phyloP scores from a whole-genome alignment of 2,888 invertebrate genomes.

The Monochamus alternatus region DNA sequence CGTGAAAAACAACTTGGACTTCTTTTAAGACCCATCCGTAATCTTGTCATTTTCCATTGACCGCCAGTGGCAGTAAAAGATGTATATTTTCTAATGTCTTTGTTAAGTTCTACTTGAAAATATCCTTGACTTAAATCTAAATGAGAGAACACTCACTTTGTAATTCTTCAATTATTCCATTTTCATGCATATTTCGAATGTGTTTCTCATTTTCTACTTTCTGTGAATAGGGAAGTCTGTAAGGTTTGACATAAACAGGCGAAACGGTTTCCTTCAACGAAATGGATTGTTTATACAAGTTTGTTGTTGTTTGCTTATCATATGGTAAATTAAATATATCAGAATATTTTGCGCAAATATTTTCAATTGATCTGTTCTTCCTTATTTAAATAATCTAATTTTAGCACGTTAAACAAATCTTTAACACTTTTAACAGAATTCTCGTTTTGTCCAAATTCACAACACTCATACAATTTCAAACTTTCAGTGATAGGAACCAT shows the following conservation, averaged over 20 bases:
- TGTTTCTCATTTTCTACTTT: constrained; percentile 34
- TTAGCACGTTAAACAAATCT: neutral
- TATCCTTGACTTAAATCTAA: constrained; percentile 51
- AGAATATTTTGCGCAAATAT: constrained; percentile 6
- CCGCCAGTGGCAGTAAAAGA: too few species aligned
- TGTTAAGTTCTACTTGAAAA: constrained; percentile 9
- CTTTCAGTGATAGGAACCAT: neutral
- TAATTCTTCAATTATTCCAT: neutral
- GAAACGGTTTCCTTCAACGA: neutral
- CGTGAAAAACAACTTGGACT: too few species aligned
- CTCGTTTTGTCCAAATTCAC: neutral
- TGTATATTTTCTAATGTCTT: too few species aligned
- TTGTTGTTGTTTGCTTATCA: constrained; percentile 24
- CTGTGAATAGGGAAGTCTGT: constrained; percentile 31
- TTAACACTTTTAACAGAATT: neutral
- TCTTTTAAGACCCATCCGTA: too few species aligned
- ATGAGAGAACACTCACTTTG: constrained; percentile 28
- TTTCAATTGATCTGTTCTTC: constrained; percentile 21
- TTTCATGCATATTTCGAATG: constrained; percentile 21
- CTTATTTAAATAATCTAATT: constrained; percentile 17
- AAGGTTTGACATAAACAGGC: constrained; percentile 32
- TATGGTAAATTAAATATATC: constrained; percentile 20
- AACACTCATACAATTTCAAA: neutral
- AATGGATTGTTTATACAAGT: constrained; percentile 27
- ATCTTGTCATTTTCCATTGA: too few species aligned